A percentile compares a stretch with the other conserved stretches of the same genome.
Evolutionary conservation across 2,888 invertebrate genomes (phyloP).

Genomic region (Boloria selene): DNA sequence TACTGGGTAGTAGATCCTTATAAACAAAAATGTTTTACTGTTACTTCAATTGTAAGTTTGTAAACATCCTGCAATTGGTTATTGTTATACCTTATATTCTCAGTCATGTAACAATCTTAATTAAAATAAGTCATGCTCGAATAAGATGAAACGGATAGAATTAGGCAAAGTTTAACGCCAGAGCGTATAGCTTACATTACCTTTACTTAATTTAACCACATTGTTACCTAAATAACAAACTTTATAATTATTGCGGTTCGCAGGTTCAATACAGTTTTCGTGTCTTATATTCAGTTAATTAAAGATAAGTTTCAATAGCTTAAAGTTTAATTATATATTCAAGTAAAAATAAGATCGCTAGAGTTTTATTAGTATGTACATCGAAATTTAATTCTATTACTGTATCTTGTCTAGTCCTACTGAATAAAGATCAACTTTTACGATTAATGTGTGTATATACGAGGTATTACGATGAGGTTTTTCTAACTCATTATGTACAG

Average conservation of each 20-base stretch:
- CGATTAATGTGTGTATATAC: too few species aligned
- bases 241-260: slow-evolving; percentile 41
- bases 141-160: slow-evolving; percentile 11
- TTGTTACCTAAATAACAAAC: slow-evolving; percentile 40
- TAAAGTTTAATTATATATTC: slow-evolving; percentile 30
- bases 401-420: too few species aligned
- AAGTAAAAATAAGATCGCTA: slow-evolving; percentile 36
- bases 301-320: slow-evolving; percentile 32
- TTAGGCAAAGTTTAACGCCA: slow-evolving; percentile 28
- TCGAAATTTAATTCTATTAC: too few species aligned
- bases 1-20: too few species aligned
- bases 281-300: slow-evolving; percentile 41
- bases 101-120: background rate
- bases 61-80: too few species aligned
- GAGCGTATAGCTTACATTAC: slow-evolving; percentile 27
- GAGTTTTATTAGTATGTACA: background rate
- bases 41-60: too few species aligned
- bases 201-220: slow-evolving; percentile 35
- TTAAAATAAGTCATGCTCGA: slow-evolving; percentile 1
- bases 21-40: too few species aligned
- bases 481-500: too few species aligned
- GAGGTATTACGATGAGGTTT: too few species aligned
- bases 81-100: too few species aligned
- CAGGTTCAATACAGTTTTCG: slow-evolving; percentile 37
- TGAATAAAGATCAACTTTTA: too few species aligned